Evolutionary conservation across 2,113 vertebrate species (phyloP), one percentile per base, ranked within the genome.

Genomic region (Ictidomys tridecemlineatus): DNA sequence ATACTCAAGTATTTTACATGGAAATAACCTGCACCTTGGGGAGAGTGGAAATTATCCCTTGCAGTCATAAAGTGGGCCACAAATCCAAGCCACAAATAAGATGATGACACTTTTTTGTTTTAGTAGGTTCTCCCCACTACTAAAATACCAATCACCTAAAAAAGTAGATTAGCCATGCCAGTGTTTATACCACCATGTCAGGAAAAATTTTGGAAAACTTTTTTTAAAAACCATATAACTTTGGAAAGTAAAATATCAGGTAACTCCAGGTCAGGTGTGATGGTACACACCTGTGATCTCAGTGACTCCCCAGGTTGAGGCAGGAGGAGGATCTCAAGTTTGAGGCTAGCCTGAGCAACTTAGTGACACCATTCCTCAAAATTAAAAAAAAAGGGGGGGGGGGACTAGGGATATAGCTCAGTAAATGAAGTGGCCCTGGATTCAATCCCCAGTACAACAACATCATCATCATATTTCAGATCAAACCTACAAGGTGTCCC

Each of bases 191-290:
- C 37, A 94, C 45, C 10, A 53, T 53, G 6, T 82, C n/a, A 91
- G 34, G 22, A 91, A 93, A 76, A 91, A 73, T 6, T 1, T 3
- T 30, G 1, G 10, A 37, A 63, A 94, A 11, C 1, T 48, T 84
- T 84, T 84, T 83, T 45, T 17, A 0, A 34, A 93, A 45, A 85
- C 26, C 8, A 20, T 63, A 3, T 51, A 53, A 48, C 82, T 93
- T 90, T 86, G n/a, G 6, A 85, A 95, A 85, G 14, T 89, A 80
- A 80, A 94, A 94, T 89, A 92, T 83, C n/a, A 42, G 12, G 77
- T 80, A 4, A 56, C 20, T 58, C 28, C 18, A 78, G 32, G 74
- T 8, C 8, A 83, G 24, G 18, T 58, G 20, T 8, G 7, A 63
- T 63, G 61, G 61, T 63, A 18, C 8, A 28, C 3, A 26, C 61